Percentiles rank a stretch among this genome's conserved stretches.
phyloP scores from a whole-genome alignment of 2,113 vertebrate species.

The Sander lucioperca region DNA sequence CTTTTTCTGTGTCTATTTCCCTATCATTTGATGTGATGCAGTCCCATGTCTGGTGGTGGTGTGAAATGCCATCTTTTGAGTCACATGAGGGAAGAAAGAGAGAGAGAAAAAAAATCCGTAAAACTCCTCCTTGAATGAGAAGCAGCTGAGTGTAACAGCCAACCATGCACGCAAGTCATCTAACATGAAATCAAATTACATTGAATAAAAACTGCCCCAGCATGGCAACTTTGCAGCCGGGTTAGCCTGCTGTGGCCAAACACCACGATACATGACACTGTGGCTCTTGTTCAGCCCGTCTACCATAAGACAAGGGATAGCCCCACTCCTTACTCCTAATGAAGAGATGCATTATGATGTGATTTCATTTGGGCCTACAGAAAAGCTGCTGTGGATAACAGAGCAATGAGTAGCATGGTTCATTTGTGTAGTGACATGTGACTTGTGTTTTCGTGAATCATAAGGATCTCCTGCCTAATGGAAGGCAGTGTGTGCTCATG shows the following conservation, averaged over 20 bases:
- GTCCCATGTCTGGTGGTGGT: conserved; percentile 55
- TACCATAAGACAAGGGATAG: conserved; percentile 68
- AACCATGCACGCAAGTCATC: conserved; percentile 69
- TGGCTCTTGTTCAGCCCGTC: conserved; percentile 69
- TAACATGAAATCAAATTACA: conserved; percentile 80
- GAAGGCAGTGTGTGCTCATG: conserved; percentile 83
- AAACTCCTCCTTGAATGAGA: conserved; percentile 60
- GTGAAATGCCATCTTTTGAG: conserved; percentile 59
- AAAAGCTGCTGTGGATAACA: conserved; percentile 70
- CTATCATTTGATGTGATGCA: conserved; percentile 48
- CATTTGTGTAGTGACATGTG: conserved; percentile 85
- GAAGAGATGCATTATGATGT: conserved; percentile 82
- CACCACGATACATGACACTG: conserved; percentile 70
- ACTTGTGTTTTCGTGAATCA: conserved; percentile 85
- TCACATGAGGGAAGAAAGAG: conserved; percentile 47
- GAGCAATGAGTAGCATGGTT: conserved; percentile 77
- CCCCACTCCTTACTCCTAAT: conserved; percentile 70
- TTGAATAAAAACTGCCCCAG: conserved; percentile 70
- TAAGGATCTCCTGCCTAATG: conserved; percentile 84
- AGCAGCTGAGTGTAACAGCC: conserved; percentile 67
- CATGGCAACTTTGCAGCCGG: conserved; percentile 71
- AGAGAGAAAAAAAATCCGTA: conserved; percentile 23
- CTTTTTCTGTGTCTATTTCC: conserved; percentile 32
- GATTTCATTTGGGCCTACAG: conserved; percentile 77
- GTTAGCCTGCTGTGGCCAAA: conserved; percentile 62